phyloP scores from a whole-genome alignment of 2,113 vertebrate species.

The Catharus minimus region DNA sequence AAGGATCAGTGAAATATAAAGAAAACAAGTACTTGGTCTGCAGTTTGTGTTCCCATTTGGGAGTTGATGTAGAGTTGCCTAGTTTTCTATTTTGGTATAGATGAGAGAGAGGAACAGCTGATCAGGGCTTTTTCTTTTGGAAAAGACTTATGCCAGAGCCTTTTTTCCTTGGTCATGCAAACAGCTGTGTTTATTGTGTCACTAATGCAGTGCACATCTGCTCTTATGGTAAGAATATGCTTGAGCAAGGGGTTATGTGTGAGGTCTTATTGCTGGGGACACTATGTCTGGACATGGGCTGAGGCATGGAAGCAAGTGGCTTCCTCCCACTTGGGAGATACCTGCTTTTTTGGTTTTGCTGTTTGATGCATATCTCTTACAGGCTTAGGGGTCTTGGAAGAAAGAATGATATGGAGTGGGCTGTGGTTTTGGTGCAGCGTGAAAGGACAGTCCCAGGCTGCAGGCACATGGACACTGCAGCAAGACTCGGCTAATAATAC shows the following conservation, averaged over 20 bases:
- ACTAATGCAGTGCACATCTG: not conserved
- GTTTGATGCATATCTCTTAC: not conserved
- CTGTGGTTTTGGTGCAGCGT: not conserved
- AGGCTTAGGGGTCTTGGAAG: not conserved
- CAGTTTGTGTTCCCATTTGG: not conserved
- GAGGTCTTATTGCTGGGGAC: not conserved
- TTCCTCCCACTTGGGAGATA: not conserved
- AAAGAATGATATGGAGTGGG: not conserved
- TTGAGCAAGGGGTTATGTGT: not conserved
- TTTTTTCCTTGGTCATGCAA: not conserved
- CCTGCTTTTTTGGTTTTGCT: not conserved
- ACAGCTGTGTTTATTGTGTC: not conserved
- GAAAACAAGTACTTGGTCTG: not conserved
- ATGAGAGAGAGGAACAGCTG: not conserved
- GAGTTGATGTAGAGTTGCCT: not conserved
- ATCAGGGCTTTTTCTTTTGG: not conserved
- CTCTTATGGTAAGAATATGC: not conserved
- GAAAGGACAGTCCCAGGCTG: not conserved
- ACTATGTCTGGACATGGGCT: not conserved
- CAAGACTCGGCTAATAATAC: not conserved
- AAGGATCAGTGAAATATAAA: not conserved
- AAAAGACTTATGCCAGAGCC: not conserved
- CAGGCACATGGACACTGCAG: not conserved
- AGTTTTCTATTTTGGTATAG: not conserved
- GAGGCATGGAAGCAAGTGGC: not conserved